phyloP scores from a whole-genome alignment of 2,113 vertebrate species.

The Hyperopisus bebe region DNA sequence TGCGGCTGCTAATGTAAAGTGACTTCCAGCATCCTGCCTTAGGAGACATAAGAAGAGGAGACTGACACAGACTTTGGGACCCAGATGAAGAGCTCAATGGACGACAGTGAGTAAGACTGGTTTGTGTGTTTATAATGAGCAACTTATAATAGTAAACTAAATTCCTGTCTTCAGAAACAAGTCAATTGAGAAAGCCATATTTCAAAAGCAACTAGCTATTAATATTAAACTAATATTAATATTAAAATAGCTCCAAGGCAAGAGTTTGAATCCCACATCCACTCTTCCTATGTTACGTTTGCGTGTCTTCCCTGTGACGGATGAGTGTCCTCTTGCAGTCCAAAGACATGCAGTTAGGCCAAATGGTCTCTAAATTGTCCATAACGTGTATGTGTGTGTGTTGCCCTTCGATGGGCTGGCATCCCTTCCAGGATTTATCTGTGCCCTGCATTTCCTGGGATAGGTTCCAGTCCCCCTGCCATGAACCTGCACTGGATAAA shows the following conservation, averaged over 20 bases:
- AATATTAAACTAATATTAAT: neutral
- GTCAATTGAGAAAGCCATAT: neutral
- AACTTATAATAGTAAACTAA: slow-evolving; percentile 15
- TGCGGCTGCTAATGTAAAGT: neutral
- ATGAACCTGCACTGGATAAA: neutral
- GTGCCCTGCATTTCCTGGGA: neutral
- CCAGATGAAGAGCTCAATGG: slow-evolving; percentile 28
- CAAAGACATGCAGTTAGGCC: neutral
- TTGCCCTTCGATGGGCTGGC: neutral
- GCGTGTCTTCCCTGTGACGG: neutral
- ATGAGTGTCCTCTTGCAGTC: neutral
- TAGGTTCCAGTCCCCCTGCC: neutral
- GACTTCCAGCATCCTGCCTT: neutral
- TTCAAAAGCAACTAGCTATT: neutral
- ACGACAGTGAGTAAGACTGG: slow-evolving; percentile 31
- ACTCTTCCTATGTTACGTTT: neutral
- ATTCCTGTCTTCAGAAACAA: slow-evolving; percentile 5
- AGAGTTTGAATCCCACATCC: neutral
- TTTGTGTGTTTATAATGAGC: neutral
- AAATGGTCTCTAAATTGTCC: neutral
- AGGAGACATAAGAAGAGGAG: neutral
- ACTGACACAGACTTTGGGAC: slow-evolving; percentile 14
- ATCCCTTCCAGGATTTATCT: neutral
- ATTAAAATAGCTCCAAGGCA: neutral
- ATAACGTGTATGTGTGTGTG: neutral